Base-by-base conservation (phyloP, 2,113 vertebrate genomes). In the Castor canadensis region DNA sequence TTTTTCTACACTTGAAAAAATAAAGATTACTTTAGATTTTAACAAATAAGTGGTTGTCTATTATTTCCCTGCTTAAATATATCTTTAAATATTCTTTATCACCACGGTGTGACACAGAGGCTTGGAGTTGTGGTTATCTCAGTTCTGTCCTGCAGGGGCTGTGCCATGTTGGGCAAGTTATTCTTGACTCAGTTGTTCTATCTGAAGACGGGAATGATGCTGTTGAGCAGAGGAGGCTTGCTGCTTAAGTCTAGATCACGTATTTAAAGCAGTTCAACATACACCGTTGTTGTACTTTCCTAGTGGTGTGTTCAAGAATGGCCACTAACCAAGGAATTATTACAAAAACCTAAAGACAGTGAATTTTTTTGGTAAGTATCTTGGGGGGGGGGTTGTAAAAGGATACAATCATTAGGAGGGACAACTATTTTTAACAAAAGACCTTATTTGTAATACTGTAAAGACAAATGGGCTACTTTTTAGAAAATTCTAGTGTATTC, bases 1-100 rank as follows among this genome's bases (percentile, higher is more conserved):
- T 69, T 64, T 88, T 91, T 30, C 10, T 93, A 49, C 40, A 92
- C 52, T 89, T 89, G 71, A 91, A 62, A 88, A 89, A 84, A 87
- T 17, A 52, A 40, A 87, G 15, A 58, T 69, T 90, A 43, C 13
- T 94, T 45, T 75, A 43, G 16, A n/a, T 83, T 95, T 93, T 64
- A 89, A 80, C 5, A 60, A 38, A 64, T 66, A n/a, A 90, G 22
- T 80, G 54, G 58, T 40, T 86, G 30, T 82, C 56, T 62, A 19
- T 43, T 60, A n/a, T 81, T 89, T 80, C 86, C 8, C 56, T 20
- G 71, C 28, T 67, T 92, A 94, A 82, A 85, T 69, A 84, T 40
- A n/a, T n/a, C n/a, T n/a, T n/a, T n/a, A n/a, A n/a, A n/a, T n/a
- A n/a, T n/a, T n/a, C n/a, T n/a, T n/a, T n/a, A n/a, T n/a, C n/a